These are phyloP conservation scores for Nemotelus pantherinus DNA, from an alignment of 2,888 invertebrate genomes.

Conservation along the genomic window DNA sequence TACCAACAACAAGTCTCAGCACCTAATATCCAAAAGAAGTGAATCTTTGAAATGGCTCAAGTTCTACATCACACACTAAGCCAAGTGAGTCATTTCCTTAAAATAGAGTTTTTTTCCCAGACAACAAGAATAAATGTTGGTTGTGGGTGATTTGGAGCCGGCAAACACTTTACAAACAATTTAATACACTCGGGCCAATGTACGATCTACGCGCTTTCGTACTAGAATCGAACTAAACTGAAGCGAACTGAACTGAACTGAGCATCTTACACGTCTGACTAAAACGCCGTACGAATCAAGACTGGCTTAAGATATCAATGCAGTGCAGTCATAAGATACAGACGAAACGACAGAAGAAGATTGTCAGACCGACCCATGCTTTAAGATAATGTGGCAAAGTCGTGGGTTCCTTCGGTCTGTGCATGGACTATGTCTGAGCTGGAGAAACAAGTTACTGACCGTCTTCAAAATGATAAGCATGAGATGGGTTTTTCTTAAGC, in stretches of 20 bases:
- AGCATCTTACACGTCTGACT: not conserved
- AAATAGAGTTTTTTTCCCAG: not conserved
- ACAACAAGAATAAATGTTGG: no score
- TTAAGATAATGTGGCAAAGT: constrained; percentile 9
- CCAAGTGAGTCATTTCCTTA: constrained; percentile 18
- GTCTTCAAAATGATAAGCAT: no score
- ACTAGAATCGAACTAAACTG: no score
- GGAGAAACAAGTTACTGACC: constrained; percentile 5
- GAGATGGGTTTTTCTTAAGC: no score
- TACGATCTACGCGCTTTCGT: no score
- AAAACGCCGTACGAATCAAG: constrained; percentile 28
- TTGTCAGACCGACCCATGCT: constrained; percentile 18
- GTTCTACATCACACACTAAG: constrained; percentile 13
- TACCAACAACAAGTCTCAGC: not conserved
- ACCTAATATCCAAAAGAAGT: not conserved
- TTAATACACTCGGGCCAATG: no score
- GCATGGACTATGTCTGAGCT: not conserved
- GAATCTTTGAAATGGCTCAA: constrained; percentile 24
- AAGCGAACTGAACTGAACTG: no score
- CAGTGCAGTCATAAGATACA: constrained; percentile 13
- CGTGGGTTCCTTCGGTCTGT: not conserved
- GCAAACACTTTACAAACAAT: not conserved
- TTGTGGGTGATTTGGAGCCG: not conserved
- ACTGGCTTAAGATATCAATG: constrained; percentile 29
- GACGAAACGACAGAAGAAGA: constrained; percentile 16